Base-by-base conservation (phyloP, 2,113 vertebrate species). In the Melanerpes aurifrons region DNA sequence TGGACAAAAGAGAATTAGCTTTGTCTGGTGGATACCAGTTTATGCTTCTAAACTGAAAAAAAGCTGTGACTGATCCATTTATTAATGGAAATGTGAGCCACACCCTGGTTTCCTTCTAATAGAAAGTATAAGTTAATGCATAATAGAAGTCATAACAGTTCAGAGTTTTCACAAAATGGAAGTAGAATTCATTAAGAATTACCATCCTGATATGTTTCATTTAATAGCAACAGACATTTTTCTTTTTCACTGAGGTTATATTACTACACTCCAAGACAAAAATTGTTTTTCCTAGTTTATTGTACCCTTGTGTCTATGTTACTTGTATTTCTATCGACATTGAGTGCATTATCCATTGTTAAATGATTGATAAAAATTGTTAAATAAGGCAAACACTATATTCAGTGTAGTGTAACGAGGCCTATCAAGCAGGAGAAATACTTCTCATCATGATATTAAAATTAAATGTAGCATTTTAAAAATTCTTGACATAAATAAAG, bases 381-480 rank as follows among this genome's bases (percentile, higher is more conserved):
- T 98, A 97, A 98, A 97, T 98, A 98, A 97, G 96, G 97, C 97
- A 98, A 98, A 98, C 96, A 97, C 93, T 97, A 67, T 94, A 95
- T 89, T 93, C 92, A 93, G 86, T 96, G 92, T 91, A 94, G 96
- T 96, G 96, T 97, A 98, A 98, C 98, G 97, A 97, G 91, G 96
- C 96, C 81, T 97, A 93, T 95, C 96, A 96, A 82, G 58, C 82
- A 95, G 84, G 86, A 92, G 84, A 94, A 97, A 96, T 95, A 93
- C 72, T 96, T 91, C 92, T 97, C 93, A 97, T 97, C 92, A 89
- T 96, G 95, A 96, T 97, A 98, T 97, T 97, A 97, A 97, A 97
- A 98, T 97, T 97, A 97, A 98, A 97, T 97, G 96, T 95, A 97
- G 97, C 97, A 98, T 97, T 98, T 98, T 97, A 95, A 35, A 97